Evolutionary conservation across 2,113 vertebrate species (phyloP).

Genomic region (Phylloscopus trochilus): DNA sequence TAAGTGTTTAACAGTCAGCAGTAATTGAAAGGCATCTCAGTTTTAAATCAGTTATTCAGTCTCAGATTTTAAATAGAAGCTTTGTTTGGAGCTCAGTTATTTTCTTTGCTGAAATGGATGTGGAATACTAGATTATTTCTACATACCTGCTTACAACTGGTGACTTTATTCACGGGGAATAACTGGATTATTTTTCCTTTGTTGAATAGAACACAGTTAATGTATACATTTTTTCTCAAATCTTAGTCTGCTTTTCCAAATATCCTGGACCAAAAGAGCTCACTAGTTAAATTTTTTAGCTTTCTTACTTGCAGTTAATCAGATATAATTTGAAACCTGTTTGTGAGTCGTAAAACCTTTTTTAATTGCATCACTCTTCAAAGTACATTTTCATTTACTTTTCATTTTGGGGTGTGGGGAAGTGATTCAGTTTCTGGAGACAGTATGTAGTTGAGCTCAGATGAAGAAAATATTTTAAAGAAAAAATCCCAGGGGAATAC

Average conservation of each 20-base stretch:
- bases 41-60: constrained; percentile 34
- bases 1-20: constrained; percentile 30
- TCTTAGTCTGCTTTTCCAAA: not conserved
- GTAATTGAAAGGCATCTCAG: constrained; percentile 7
- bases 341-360: not conserved
- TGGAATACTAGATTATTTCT: not conserved
- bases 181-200: not conserved
- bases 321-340: not conserved
- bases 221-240: not conserved
- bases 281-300: not conserved
- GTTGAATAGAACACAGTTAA: not conserved
- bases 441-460: not conserved
- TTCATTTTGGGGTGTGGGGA: not conserved
- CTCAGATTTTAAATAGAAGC: not conserved
- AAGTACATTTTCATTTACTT: not conserved
- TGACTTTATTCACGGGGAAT: not conserved
- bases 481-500: not conserved
- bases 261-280: not conserved
- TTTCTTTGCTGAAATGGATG: not conserved
- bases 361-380: not conserved
- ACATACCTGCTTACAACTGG: not conserved
- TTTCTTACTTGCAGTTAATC: not conserved
- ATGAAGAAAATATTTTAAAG: not conserved
- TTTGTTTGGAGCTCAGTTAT: constrained; percentile 14
- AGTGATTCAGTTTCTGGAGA: not conserved